Percentiles rank a stretch among this genome's conserved stretches.
These are phyloP conservation scores for Siniperca scherzeri DNA, from an alignment of 2,797 vertebrate genomes.

Conservation along the genomic window DNA sequence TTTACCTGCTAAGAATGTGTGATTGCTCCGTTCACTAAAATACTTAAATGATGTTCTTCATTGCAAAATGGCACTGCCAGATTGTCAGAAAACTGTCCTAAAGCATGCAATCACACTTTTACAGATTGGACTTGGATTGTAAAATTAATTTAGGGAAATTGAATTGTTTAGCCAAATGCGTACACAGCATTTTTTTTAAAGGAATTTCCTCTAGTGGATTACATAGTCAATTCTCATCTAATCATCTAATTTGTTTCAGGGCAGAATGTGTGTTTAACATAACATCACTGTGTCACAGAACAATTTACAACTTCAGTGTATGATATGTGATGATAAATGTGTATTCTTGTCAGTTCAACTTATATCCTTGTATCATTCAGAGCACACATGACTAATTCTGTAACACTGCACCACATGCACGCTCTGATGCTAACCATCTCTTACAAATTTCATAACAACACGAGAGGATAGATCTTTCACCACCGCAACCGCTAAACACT, in stretches of 20 bases:
- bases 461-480: conserved; percentile 76
- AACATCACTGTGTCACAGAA: conserved; percentile 13
- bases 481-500: conserved; percentile 77
- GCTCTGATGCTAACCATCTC: conserved; percentile 66
- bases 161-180: background rate
- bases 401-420: conserved; percentile 54
- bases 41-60: background rate
- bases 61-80: background rate
- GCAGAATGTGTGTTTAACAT: conserved; percentile 4
- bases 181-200: background rate
- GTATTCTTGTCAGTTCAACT: conserved; percentile 28
- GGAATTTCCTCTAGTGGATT: background rate
- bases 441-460: conserved; percentile 78
- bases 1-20: background rate
- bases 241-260: background rate
- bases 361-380: conserved; percentile 35
- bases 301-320: conserved; percentile 26
- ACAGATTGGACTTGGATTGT: background rate
- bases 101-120: conserved; percentile 3
- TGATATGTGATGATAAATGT: conserved; percentile 12
- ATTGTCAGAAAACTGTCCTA: conserved; percentile 10
- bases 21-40: background rate
- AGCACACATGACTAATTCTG: conserved; percentile 50
- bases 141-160: background rate
- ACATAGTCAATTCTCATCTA: background rate